These are phyloP conservation scores for Coelopa pilipes DNA, from an alignment of 2,888 invertebrate species.

Conservation along the genomic window DNA sequence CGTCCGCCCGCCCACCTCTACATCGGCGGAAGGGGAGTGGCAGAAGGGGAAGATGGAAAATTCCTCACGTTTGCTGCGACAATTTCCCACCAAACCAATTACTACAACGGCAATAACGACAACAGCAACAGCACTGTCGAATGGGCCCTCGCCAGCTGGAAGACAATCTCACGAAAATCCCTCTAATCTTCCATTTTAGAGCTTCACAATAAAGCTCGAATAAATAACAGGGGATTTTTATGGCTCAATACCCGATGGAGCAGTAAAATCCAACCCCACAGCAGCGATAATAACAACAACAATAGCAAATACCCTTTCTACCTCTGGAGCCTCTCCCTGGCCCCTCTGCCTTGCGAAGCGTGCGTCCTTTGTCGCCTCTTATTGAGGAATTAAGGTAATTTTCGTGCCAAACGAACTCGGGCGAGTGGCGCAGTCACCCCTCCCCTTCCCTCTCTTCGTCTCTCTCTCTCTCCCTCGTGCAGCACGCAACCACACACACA, in stretches of 20 bases:
- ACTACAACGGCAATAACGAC: not conserved
- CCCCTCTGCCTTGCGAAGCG: not conserved
- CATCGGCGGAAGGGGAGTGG: no score
- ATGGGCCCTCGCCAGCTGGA: not conserved
- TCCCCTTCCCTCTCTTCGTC: not conserved
- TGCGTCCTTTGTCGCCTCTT: slow-evolving; percentile 11
- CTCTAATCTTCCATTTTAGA: slow-evolving; percentile 27
- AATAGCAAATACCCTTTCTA: not conserved
- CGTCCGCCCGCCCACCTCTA: no score
- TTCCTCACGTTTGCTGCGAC: not conserved
- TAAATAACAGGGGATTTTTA: slow-evolving; percentile 22
- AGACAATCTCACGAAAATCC: slow-evolving; percentile 20
- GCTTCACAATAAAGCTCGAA: slow-evolving; percentile 20
- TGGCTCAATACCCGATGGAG: slow-evolving; percentile 6
- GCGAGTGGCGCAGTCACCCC: not conserved
- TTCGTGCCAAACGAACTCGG: not conserved
- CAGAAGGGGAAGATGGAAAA: no score
- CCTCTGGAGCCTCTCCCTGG: not conserved
- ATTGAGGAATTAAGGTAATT: slow-evolving; percentile 17
- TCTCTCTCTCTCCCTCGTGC: no score
- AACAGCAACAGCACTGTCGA: not conserved
- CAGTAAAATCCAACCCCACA: no score
- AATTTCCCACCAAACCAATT: not conserved
- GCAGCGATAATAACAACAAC: not conserved
- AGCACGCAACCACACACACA: no score